Evolutionary conservation across 2,113 vertebrate species (phyloP), one percentile per base, ranked within the genome.

Genomic region (Prolemur simus): DNA sequence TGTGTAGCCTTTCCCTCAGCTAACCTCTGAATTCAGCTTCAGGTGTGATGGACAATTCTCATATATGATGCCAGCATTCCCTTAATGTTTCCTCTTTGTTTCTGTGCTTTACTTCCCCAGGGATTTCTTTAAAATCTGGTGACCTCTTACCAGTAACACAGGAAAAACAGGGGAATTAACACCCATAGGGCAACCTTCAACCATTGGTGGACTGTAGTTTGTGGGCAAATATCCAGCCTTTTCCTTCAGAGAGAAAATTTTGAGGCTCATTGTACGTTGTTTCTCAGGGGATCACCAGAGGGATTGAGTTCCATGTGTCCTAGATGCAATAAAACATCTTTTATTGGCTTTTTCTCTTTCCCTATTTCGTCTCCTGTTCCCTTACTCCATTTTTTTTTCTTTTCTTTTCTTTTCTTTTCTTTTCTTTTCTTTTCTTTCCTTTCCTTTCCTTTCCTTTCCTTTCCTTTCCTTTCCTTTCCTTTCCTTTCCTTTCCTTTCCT

Each of bases 401-500:
- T 54, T 18, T 54, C 52, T 58, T 39, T 14, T 4, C 56, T 25
- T 58, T 25, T 18, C 17, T 54, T 54, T 18, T 54, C 52, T n/a
- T n/a, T n/a, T n/a, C n/a, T n/a, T n/a, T n/a, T n/a, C 18, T 56
- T 21, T 20, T 56, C 6, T 56, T 8, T 56, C 6, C 20, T 7
- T 21, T 56, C 9, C 32, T 6, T 21, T 8, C 5, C 54, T 6
- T 21, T 17, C 13, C n/a, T 25, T 7, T 17, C 64, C 8, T 15
- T 15, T 5, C 11, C 10, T n/a, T 23, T 0, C 37, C 12, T 2
- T 18, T 39, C 2, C 9, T 71, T 2, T 11, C 20, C 17, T n/a
- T 10, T 1, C 8, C 3, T 4, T 18, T n/a, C 7, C 29, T 34
- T 32, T 6, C 63, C 8, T 10, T 14, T 8, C 2, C 66, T 9